These are phyloP conservation scores for Conistra vaccinii DNA, from an alignment of 2,888 invertebrate species.

Conservation along the genomic window DNA sequence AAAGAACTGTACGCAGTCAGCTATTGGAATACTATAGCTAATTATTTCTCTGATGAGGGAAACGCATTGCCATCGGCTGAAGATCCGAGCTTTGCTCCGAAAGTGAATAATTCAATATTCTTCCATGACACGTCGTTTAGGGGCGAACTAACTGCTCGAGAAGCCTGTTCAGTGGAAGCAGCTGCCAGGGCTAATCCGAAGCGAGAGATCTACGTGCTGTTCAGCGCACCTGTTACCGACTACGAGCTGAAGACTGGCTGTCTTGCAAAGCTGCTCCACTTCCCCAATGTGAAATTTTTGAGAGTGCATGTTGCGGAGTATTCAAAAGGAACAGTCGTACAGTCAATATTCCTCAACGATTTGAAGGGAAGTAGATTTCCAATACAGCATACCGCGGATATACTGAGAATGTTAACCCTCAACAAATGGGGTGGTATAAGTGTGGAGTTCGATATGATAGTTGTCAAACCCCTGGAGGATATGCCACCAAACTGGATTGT, in stretches of 20 bases:
- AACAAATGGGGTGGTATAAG: conserved; percentile 94
- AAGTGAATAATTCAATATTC: conserved; percentile 87
- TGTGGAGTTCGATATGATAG: conserved; percentile 93
- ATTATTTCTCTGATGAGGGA: conserved; percentile 33
- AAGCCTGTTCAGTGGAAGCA: conserved; percentile 93
- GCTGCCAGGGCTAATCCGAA: conserved; percentile 91
- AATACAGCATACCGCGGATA: conserved; percentile 90
- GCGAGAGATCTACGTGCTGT: conserved; percentile 90
- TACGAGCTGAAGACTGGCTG: conserved; percentile 20
- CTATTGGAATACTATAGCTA: conserved; percentile 12
- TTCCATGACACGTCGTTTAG: conserved; percentile 92
- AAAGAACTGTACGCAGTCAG: conserved; percentile 4
- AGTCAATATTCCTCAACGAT: conserved; percentile 32
- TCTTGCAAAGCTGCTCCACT: conserved; percentile 33
- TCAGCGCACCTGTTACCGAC: conserved; percentile 63
- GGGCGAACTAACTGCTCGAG: conserved; percentile 88
- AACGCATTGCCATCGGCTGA: conserved; percentile 69
- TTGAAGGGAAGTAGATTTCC: conserved; percentile 38
- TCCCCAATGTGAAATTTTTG: conserved; percentile 50
- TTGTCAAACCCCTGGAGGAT: conserved; percentile 83
- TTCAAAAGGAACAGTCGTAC: conserved; percentile 43
- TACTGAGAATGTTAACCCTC: conserved; percentile 91
- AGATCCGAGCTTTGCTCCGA: conserved; percentile 60
- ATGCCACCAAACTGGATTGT: conserved; percentile 88
- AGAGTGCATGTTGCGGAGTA: conserved; percentile 75